Percentiles rank a stretch among this genome's conserved stretches.
These are phyloP conservation scores for Phasianus colchicus DNA, from an alignment of 2,113 vertebrate species.

Conservation along the genomic window DNA sequence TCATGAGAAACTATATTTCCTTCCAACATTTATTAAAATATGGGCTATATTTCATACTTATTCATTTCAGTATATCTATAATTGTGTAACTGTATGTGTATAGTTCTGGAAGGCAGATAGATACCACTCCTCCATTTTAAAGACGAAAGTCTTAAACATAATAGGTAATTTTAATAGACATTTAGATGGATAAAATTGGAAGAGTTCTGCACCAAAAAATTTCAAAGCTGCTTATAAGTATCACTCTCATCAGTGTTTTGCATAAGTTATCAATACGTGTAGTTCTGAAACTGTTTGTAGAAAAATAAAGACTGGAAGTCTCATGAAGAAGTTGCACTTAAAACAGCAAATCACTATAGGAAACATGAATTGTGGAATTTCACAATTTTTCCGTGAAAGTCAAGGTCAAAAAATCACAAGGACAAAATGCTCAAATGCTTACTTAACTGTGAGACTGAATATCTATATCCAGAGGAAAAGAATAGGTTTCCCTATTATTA, in stretches of 20 bases:
- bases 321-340: not conserved
- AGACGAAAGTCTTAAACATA: not conserved
- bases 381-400: not conserved
- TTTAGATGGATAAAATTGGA: not conserved
- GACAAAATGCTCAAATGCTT: not conserved
- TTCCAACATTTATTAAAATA: not conserved
- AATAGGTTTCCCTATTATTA: conserved; percentile 20
- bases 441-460: not conserved
- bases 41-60: not conserved
- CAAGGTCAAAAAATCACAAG: not conserved
- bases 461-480: not conserved
- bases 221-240: not conserved
- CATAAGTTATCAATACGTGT: not conserved
- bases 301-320: not conserved
- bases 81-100: not conserved
- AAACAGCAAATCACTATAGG: not conserved
- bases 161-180: not conserved
- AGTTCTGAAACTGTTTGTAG: not conserved
- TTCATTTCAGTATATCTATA: not conserved
- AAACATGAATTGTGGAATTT: not conserved
- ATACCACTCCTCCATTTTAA: not conserved
- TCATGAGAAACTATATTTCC: not conserved
- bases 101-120: not conserved
- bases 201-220: not conserved
- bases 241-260: not conserved